Evolutionary conservation across 2,797 vertebrate species (phyloP).

Genomic region (Anabacerthia variegaticeps): DNA sequence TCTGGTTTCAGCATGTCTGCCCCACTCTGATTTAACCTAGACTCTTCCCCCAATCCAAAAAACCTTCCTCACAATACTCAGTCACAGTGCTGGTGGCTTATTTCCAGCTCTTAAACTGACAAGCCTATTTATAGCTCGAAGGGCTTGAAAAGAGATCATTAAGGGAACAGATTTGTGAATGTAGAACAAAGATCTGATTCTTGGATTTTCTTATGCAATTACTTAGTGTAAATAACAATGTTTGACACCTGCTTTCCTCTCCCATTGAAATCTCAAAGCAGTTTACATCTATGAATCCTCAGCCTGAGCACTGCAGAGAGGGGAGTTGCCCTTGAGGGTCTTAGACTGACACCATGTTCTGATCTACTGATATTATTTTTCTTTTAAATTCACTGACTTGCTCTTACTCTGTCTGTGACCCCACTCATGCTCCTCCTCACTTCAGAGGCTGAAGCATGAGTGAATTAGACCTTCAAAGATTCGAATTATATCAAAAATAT

Average conservation of each 20-base stretch:
- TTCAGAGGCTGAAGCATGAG: slow-evolving; percentile 2
- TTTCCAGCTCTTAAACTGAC: slow-evolving; percentile 28
- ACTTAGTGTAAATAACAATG: slow-evolving; percentile 29
- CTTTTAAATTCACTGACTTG: slow-evolving; percentile 1
- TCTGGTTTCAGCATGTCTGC: not conserved
- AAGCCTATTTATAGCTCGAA: slow-evolving; percentile 8
- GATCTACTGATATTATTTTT: not conserved
- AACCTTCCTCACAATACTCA: not conserved
- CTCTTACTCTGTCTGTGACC: not conserved
- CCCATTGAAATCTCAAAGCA: not conserved
- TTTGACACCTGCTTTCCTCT: slow-evolving; percentile 46
- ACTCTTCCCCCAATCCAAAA: not conserved
- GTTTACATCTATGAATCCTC: not conserved
- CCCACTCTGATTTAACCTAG: not conserved
- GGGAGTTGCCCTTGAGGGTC: not conserved
- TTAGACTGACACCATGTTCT: not conserved
- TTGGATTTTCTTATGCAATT: not conserved
- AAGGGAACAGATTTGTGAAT: not conserved
- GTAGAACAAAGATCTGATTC: slow-evolving; percentile 18
- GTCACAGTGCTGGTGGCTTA: not conserved
- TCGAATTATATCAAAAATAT: slow-evolving; percentile 18
- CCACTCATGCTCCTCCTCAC: not conserved
- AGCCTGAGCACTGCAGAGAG: not conserved
- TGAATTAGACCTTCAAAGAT: slow-evolving; percentile 61
- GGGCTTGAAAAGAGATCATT: slow-evolving; percentile 9